These are phyloP conservation scores for Tolypeutes matacus DNA, from an alignment of 2,797 vertebrate species.

Conservation along the genomic window DNA sequence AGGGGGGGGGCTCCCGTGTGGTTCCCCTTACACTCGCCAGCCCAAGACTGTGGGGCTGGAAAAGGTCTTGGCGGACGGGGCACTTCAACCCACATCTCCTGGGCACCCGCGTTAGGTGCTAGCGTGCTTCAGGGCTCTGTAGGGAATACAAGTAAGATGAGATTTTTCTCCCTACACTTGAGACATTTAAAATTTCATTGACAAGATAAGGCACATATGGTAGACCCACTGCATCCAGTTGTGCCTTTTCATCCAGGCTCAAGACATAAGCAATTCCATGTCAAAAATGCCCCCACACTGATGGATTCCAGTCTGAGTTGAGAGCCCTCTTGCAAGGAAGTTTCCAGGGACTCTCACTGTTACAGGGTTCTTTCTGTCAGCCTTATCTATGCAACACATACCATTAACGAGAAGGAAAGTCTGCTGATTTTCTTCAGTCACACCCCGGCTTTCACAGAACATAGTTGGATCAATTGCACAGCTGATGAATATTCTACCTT, in stretches of 20 bases:
- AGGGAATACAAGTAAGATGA: not conserved
- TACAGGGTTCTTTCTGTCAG: not conserved
- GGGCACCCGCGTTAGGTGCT: not conserved
- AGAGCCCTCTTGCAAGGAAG: not conserved
- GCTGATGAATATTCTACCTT: not conserved
- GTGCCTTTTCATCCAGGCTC: accelerated
- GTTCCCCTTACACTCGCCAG: too few relatives aligned
- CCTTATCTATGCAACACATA: not conserved
- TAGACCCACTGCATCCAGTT: not conserved
- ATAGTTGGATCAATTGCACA: not conserved
- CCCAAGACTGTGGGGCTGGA: too few relatives aligned
- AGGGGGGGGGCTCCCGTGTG: too few relatives aligned
- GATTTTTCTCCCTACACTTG: not conserved
- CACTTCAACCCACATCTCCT: not conserved
- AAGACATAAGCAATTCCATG: not conserved
- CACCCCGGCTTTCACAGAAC: not conserved
- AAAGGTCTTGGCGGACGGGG: not conserved
- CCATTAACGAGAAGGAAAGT: not conserved
- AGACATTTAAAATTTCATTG: not conserved
- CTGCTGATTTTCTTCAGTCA: accelerated
- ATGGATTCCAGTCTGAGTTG: not conserved
- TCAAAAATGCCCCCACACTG: not conserved
- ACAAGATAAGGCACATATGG: not conserved
- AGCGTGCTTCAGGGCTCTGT: not conserved
- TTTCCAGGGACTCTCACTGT: not conserved